phyloP scores from a whole-genome alignment of 2,113 vertebrate species.

The Scomber colias region DNA sequence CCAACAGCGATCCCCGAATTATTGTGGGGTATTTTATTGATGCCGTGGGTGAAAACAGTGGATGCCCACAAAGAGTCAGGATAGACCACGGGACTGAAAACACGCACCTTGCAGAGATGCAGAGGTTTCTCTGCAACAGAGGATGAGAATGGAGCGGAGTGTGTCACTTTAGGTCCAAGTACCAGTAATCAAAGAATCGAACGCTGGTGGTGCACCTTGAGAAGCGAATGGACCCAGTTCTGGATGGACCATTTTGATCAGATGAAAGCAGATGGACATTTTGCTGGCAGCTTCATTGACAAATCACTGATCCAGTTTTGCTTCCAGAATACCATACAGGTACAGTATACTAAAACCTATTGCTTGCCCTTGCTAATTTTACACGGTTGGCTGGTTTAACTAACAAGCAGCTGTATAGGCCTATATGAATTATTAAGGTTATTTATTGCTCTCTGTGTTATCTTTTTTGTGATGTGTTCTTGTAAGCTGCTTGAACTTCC shows the following conservation, averaged over 20 bases:
- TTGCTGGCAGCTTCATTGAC: slow-evolving; percentile 3
- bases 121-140: slow-evolving; percentile 1
- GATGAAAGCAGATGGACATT: slow-evolving; percentile 1
- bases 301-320: slow-evolving; percentile 17
- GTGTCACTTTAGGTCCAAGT: background rate
- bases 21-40: background rate
- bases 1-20: background rate
- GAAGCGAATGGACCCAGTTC: background rate
- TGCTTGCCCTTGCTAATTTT: no score
- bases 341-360: background rate
- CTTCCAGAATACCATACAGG: slow-evolving; percentile 11
- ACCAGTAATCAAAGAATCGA: background rate
- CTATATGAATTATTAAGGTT: no score
- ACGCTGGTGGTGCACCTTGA: slow-evolving; percentile 5
- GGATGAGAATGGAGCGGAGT: background rate
- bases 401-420: no score
- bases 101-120: background rate
- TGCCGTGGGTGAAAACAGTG: background rate
- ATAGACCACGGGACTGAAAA: background rate
- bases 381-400: no score
- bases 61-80: background rate
- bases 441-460: no score
- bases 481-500: no score
- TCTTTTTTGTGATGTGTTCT: no score
- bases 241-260: slow-evolving; percentile 4